Percentiles rank a stretch among this genome's conserved stretches.
Evolutionary conservation across 2,797 vertebrate species (phyloP).

Genomic region (Anguilla anguilla): DNA sequence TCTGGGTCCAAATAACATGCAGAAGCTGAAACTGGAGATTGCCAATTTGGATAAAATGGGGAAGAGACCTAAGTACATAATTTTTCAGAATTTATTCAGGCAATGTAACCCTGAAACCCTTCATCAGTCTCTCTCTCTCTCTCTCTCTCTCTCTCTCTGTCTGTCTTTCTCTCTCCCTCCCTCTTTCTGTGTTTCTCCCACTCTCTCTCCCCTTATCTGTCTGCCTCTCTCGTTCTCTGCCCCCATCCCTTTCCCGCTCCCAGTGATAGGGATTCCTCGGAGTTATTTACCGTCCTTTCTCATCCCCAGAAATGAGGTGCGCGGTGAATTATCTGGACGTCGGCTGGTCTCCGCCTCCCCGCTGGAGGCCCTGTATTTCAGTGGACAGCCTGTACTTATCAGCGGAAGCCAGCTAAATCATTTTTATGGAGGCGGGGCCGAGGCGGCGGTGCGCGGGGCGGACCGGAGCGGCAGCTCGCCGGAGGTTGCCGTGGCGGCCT

Average conservation of each 20-base stretch:
- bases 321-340: slow-evolving; percentile 19
- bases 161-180: not conserved
- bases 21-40: not conserved
- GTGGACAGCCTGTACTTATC: slow-evolving; percentile 65
- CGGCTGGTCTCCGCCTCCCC: slow-evolving; percentile 4
- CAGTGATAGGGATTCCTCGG: slow-evolving; percentile 8
- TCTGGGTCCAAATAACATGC: not conserved
- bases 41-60: slow-evolving; percentile 58
- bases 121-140: slow-evolving; percentile 48
- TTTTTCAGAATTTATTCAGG: slow-evolving; percentile 46
- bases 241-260: slow-evolving; percentile 43
- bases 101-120: slow-evolving; percentile 60
- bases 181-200: too few species aligned
- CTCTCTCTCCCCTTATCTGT: not conserved
- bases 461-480: not conserved
- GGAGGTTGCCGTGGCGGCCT: slow-evolving; percentile 3
- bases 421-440: slow-evolving; percentile 37
- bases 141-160: not conserved
- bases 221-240: not conserved
- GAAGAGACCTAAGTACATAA: slow-evolving; percentile 53
- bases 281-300: slow-evolving; percentile 67
- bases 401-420: slow-evolving; percentile 61
- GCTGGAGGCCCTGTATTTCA: slow-evolving; percentile 52
- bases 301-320: slow-evolving; percentile 59
- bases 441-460: not conserved